Evolutionary conservation across 2,888 invertebrate genomes (phyloP), one percentile per base, ranked within the genome.

Genomic region (Campoplex capitator): DNA sequence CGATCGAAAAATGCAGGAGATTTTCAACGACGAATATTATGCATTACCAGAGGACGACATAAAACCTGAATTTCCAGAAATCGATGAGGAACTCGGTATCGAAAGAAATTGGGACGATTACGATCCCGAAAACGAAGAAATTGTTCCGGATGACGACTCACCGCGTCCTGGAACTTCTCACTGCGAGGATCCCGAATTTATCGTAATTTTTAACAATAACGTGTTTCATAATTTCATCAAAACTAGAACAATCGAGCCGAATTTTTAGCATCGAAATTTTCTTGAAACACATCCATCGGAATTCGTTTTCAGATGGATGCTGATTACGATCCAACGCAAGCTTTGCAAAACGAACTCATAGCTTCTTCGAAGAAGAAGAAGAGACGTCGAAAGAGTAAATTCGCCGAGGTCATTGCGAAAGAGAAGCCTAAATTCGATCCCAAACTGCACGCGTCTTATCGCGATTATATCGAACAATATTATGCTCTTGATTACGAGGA

Each of bases 401-500:
- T 98, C 88, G 97, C 97, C 18, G 96, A 97, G 92, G 96, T 97
- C 38, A 94, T 98, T 4, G 95, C 96, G 23, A 95, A 96, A 54
- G 96, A 97, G 78, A 99, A 99, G 93, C 99, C 99, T 0, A 95
- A 96, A 78, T 99, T 97, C 94, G 96, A 99, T 94, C 98, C 99
- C 0, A 95, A 96, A 0, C 92, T 93, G 16, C 95, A 96, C 84
- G 96, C 97, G 87, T 97, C 97, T 0, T 99, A 98, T 94, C 96
- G 97, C 51, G 96, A 98, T 90, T 99, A 99, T 93, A 96, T 99
- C 93, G 98, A 99, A 91, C 99, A 99, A 94, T 99, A 99, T 94
- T 99, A 99, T 93, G 97, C 97, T 91, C 95, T 99, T 93, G 98
- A 99, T 94, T 99, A 98, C 94, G 99, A 99, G 93, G 99, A 99